Percentiles rank a stretch among this genome's conserved stretches.
Conservation (phyloP, 64 coral and sea anemone genomes). For the Porites lutea region DNA sequence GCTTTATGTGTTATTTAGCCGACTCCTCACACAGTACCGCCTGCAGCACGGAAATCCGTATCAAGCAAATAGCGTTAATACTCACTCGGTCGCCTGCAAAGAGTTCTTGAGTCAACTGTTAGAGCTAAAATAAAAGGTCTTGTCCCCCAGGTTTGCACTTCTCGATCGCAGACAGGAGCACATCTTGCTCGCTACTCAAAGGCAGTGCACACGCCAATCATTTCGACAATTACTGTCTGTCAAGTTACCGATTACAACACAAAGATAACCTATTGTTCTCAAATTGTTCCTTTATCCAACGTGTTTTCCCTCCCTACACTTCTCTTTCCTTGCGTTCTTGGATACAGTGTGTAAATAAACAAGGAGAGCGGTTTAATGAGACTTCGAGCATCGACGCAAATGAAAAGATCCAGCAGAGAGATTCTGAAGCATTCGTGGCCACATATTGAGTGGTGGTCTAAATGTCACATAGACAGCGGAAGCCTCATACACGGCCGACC, state of each 20-base stretch:
- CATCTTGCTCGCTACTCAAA: constrained; percentile 1
- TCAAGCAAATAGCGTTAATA: background rate
- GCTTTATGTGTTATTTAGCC: constrained; percentile 6
- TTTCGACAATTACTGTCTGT: constrained; percentile 46
- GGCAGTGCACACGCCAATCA: constrained; percentile 42
- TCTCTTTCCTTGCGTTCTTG: constrained; percentile 12
- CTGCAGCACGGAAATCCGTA: constrained; percentile 37
- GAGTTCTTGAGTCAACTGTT: background rate
- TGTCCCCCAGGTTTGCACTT: background rate
- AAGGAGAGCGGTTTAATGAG: background rate
- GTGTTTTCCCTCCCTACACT: constrained; percentile 42
- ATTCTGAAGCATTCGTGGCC: constrained; percentile 29
- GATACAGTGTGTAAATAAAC: constrained; percentile 21
- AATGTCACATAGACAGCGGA: constrained; percentile 47
- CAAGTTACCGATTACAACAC: constrained; percentile 55
- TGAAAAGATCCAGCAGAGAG: background rate
- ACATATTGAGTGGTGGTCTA: constrained; percentile 38
- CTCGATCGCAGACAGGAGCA: background rate
- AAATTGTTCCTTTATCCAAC: constrained; percentile 39
- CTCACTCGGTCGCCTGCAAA: constrained; percentile 2
- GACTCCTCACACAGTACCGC: constrained; percentile 22
- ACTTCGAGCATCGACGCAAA: background rate
- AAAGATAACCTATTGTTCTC: constrained; percentile 59
- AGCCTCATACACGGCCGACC: background rate
- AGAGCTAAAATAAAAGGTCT: background rate